Base-by-base conservation (phyloP, 2,888 invertebrate species). In the Bellardia bayeri region DNA sequence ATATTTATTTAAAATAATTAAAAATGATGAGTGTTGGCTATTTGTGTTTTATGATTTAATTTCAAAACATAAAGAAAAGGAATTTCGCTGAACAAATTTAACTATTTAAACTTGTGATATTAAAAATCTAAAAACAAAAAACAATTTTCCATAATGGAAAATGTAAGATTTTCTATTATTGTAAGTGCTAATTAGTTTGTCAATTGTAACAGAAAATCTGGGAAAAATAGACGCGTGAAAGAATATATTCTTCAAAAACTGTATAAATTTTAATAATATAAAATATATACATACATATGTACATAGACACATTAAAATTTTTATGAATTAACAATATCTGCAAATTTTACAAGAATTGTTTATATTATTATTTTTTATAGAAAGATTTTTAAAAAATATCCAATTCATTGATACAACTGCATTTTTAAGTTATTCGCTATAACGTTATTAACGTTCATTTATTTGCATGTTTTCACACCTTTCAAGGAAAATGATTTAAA, bases 131-230 rank as follows among this genome's bases (percentile, higher is more conserved):
- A 51, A 14, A 23, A 64, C 8, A 51, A 11, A 37, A 56, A 14
- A 61, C 9, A 33, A 16, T 54, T 71, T 76, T 63, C 51, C 33
- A 58, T 51, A 16, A 94, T 94, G 93, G 93, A 94, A 86, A 93
- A 93, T 89, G 93, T 94, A 71, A 91, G 94, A 89, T 94, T 94
- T 90, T 93, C 94, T 81, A 93, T 94, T 76, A 94, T 94, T 91
- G 94, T 94, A 91, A 93, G 94, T 91, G 51, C 64, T 72, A 33
- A 63, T 40, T 72, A 37, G 6, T 37, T 37, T 37, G 56, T 58
- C 16, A 74, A 66, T 66, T 66, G 33, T 33, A 6, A 69, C 40
- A 42, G 42, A 56, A 13, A n/a, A 16, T 63, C 7, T 23, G 33
- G 3, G 2, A 6, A 6, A 37, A 54, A 30, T 13, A 58, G 30